These are phyloP conservation scores for Leuciscus idus DNA, from an alignment of 2,113 vertebrate genomes.

Conservation along the genomic window DNA sequence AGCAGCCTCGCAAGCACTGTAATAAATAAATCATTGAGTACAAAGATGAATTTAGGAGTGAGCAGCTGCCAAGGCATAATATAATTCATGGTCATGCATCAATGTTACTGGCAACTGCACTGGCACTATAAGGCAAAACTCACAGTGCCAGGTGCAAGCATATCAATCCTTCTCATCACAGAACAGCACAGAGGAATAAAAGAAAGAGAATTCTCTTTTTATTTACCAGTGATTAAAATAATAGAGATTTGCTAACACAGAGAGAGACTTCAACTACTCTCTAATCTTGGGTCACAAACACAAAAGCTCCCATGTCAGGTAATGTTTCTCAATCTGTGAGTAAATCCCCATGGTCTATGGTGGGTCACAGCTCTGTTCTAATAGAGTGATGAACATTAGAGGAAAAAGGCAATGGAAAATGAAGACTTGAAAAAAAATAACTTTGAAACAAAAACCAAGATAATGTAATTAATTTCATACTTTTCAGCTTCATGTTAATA, in stretches of 20 bases:
- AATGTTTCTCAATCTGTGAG: background rate
- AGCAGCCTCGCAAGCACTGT: constrained; percentile 31
- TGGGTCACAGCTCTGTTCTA: background rate
- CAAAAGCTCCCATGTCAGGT: background rate
- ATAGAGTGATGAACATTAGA: background rate
- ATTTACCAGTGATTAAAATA: constrained; percentile 30
- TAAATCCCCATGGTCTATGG: background rate
- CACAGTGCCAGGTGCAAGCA: constrained; percentile 75
- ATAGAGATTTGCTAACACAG: background rate
- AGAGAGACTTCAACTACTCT: background rate
- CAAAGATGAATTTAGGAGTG: constrained; percentile 79
- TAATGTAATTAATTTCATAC: no score
- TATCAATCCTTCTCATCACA: constrained; percentile 71
- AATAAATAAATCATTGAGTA: constrained; percentile 77
- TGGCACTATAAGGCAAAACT: constrained; percentile 72
- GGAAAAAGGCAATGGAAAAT: background rate
- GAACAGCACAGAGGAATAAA: constrained; percentile 33
- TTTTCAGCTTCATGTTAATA: no score
- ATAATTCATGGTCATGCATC: constrained; percentile 82
- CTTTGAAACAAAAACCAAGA: background rate
- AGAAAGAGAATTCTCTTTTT: background rate
- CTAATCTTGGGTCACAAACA: constrained; percentile 10
- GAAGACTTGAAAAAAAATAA: background rate
- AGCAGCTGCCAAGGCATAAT: constrained; percentile 78
- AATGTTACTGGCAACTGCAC: constrained; percentile 74